Evolutionary conservation across 2,888 invertebrate genomes (phyloP), one percentile per base, ranked within the genome.

Genomic region (Diploptera punctata): DNA sequence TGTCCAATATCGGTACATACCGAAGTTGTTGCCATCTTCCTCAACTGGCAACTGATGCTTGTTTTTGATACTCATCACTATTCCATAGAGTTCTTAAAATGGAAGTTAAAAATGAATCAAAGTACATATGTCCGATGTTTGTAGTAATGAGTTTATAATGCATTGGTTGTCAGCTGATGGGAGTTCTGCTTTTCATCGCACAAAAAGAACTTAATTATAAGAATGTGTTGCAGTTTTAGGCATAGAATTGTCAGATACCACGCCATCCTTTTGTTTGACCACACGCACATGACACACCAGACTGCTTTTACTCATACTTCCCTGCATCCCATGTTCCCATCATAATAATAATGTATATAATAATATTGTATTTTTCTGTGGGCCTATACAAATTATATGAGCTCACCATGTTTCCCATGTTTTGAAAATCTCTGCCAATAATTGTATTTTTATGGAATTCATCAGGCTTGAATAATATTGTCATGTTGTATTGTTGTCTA

Each of bases 401-500:
- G 65, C 65, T 71, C 71, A 67, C 71, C 7, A 26, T 54, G 67
- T 67, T 67, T 60, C 33, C 49, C 47, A 61, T 67, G 73, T 73
- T 69, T 67, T 31, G 47, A 70, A 57, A 69, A 57, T 69, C 65
- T 71, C 69, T 68, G 74, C 74, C 74, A 74, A 71, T 74, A 71
- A 74, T 60, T 74, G 74, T 74, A 74, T 74, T 74, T 74, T 74
- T 74, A 74, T 71, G 68, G 73, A 70, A 70, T 70, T 67, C 49
- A 61, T 72, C 52, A 68, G 44, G 72, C 67, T 70, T 70, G 29
- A 70, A 62, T 61, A 72, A 60, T 67, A 71, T 71, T 71, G 72
- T 73, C 57, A 68, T 73, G 73, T 73, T 73, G 73, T 72, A 61
- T 61, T 68, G 72, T 68, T 72, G 72, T 72, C 67, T 72, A 68